Conservation (phyloP, 2,113 vertebrate genomes). For the Sapajus apella region DNA sequence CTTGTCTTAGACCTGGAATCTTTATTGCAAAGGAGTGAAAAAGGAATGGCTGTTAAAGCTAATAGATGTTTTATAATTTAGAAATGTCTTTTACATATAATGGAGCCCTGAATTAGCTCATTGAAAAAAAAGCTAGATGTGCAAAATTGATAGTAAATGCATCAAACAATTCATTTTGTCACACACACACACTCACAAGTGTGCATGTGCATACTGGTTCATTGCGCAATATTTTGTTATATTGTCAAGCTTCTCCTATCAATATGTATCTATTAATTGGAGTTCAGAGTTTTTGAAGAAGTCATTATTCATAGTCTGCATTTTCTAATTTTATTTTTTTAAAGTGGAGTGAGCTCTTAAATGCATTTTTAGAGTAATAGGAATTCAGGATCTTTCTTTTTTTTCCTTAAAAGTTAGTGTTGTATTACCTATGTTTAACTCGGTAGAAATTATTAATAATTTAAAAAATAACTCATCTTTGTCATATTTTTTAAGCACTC, state of each 20-base stretch:
- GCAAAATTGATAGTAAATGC: neutral
- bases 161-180: neutral
- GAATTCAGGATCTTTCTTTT: neutral
- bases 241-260: neutral
- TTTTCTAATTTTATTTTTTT: conserved; percentile 10
- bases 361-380: neutral
- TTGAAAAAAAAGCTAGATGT: neutral
- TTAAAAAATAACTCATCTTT: neutral
- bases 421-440: neutral
- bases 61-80: neutral
- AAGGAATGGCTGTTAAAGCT: neutral
- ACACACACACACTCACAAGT: neutral
- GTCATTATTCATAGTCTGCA: neutral
- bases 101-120: neutral
- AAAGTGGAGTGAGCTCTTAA: neutral
- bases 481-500: neutral
- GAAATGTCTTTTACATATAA: neutral
- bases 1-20: neutral
- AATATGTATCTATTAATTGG: neutral
- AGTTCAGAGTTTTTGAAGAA: neutral
- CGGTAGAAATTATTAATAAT: neutral
- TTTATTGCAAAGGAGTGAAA: neutral
- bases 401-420: neutral
- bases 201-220: neutral
- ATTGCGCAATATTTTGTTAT: neutral